A percentile compares a stretch with the other conserved stretches of the same genome.
These are phyloP conservation scores for Globodera ellingtonae DNA, from an alignment of 1,140 invertebrate species.

Conservation along the genomic window DNA sequence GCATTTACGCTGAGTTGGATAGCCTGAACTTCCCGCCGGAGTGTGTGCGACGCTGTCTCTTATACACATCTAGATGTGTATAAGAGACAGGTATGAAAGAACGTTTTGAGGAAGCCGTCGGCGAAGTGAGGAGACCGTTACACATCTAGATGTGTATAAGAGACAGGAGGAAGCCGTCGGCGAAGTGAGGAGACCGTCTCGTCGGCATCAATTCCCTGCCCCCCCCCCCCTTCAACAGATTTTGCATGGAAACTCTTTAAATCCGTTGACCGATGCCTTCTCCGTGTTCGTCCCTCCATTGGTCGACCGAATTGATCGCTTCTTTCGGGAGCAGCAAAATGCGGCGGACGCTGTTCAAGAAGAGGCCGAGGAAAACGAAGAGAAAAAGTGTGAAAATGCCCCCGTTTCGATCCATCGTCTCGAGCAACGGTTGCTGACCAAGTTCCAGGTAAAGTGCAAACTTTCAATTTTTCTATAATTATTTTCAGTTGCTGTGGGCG, in stretches of 20 bases:
- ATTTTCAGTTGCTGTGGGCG: slow-evolving; percentile 11
- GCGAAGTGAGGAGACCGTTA: slow-evolving; percentile 3
- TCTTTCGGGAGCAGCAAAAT: background rate
- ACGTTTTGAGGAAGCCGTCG: slow-evolving; percentile 20
- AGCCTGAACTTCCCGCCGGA: slow-evolving; percentile 9
- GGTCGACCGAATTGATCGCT: slow-evolving; percentile 4
- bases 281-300: slow-evolving; percentile 1
- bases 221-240: background rate
- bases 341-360: background rate
- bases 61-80: too few species aligned
- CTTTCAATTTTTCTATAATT: background rate
- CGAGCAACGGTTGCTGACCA: background rate
- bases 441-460: background rate
- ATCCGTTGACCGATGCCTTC: background rate
- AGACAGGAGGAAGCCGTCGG: too few species aligned
- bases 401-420: background rate
- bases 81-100: too few species aligned
- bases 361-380: background rate
- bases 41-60: slow-evolving; percentile 1
- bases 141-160: too few species aligned
- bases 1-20: slow-evolving; percentile 24
- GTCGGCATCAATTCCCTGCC: background rate
- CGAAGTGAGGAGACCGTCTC: background rate
- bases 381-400: background rate
- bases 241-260: background rate